Percentiles rank a stretch among this genome's conserved stretches.
These are phyloP conservation scores for Parauchenoglanis punctatus DNA, from an alignment of 2,797 vertebrate species.

Conservation along the genomic window DNA sequence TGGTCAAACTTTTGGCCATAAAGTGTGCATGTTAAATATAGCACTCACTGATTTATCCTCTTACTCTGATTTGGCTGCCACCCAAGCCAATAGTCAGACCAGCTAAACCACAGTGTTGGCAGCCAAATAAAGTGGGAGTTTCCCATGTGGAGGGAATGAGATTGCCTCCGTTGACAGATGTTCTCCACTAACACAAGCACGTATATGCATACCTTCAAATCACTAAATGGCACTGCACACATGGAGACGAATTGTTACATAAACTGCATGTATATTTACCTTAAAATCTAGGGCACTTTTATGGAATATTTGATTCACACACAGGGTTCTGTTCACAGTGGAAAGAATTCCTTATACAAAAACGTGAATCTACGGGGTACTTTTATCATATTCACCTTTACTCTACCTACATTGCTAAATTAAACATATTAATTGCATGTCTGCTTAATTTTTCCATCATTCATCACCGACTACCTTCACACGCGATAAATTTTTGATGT, in stretches of 20 bases:
- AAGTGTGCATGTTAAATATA: conserved; percentile 19
- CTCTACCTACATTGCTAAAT: conserved; percentile 32
- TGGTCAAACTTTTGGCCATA: background rate
- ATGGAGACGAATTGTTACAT: background rate
- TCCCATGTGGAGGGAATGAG: conserved; percentile 38
- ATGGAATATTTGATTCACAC: background rate
- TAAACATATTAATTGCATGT: conserved; percentile 39
- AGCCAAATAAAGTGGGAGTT: conserved; percentile 55
- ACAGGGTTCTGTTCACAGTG: background rate
- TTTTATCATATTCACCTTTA: conserved; percentile 11
- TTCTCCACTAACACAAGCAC: conserved; percentile 15
- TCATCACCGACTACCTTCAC: conserved; percentile 25
- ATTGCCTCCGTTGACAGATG: conserved; percentile 43
- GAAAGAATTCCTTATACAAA: conserved; percentile 4
- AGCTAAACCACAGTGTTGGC: conserved; percentile 67
- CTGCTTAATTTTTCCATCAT: conserved; percentile 9
- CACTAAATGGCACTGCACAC: conserved; percentile 4
- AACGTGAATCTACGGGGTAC: conserved; percentile 17
- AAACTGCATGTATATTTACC: background rate
- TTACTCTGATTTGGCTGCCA: conserved; percentile 51
- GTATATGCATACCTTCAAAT: conserved; percentile 18
- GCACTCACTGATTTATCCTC: conserved; percentile 36
- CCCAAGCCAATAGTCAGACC: conserved; percentile 63
- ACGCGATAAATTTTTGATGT: conserved; percentile 34
- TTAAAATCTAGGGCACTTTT: background rate